Evolutionary conservation across 2,888 invertebrate genomes (phyloP).

Genomic region (Chrysomela aeneicollis): DNA sequence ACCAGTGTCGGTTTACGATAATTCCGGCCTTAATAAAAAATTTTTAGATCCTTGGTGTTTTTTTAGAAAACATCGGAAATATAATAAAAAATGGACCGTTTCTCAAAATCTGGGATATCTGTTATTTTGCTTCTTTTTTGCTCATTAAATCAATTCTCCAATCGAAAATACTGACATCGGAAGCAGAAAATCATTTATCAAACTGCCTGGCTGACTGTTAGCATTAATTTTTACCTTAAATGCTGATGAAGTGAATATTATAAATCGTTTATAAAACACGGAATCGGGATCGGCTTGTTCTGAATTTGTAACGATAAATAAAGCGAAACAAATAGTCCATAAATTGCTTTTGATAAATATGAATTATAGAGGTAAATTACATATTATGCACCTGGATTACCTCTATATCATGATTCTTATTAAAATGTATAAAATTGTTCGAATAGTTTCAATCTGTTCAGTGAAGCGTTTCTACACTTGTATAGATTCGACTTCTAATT

Average conservation of each 20-base stretch:
- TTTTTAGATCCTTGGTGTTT: too few species aligned
- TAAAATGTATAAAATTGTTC: conserved; percentile 29
- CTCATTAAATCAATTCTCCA: too few species aligned
- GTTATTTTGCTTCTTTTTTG: too few species aligned
- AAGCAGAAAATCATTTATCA: too few species aligned
- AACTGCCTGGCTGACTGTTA: too few species aligned
- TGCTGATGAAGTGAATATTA: background rate
- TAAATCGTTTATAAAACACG: background rate
- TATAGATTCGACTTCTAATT: background rate
- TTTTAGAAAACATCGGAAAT: too few species aligned
- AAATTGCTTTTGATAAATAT: conserved; percentile 36
- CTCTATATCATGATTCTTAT: conserved; percentile 25
- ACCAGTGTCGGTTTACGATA: too few species aligned
- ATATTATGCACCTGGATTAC: conserved; percentile 30
- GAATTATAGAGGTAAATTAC: conserved; percentile 34
- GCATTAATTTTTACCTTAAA: background rate
- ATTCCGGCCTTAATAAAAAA: too few species aligned
- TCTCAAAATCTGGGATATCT: too few species aligned
- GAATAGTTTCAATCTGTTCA: conserved; percentile 12
- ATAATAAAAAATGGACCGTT: too few species aligned
- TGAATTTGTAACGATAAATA: conserved; percentile 33
- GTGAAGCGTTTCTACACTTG: conserved; percentile 4
- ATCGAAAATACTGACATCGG: too few species aligned
- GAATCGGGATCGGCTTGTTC: conserved; percentile 15
- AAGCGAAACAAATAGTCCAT: conserved; percentile 30